phyloP scores from a whole-genome alignment of 2,113 vertebrate genomes.

The Octodon degus region DNA sequence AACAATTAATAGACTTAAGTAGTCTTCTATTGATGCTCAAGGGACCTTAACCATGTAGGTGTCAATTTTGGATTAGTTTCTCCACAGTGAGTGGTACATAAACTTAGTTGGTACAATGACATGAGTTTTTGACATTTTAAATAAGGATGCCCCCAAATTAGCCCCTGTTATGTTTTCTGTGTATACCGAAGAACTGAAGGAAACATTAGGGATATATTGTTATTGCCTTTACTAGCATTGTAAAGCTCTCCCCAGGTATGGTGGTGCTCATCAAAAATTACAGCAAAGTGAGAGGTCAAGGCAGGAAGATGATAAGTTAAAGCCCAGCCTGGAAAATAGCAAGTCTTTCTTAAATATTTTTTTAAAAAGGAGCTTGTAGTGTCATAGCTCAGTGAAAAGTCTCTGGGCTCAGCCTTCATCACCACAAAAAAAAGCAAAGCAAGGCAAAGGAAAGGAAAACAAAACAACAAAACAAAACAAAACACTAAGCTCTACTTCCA shows the following conservation, averaged over 20 bases:
- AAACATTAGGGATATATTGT: neutral
- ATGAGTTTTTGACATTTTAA: neutral
- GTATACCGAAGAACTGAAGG: neutral
- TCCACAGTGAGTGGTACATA: neutral
- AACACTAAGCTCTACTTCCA: neutral
- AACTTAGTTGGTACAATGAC: neutral
- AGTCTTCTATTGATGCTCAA: neutral
- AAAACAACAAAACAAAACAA: neutral
- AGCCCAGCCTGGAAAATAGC: neutral
- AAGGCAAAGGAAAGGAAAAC: neutral
- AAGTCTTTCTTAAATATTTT: neutral
- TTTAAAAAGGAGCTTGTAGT: neutral
- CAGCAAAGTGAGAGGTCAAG: neutral
- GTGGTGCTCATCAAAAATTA: neutral
- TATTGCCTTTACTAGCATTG: slow-evolving; percentile 9
- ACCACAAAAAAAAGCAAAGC: neutral
- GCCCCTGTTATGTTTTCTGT: neutral
- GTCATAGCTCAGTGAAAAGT: neutral
- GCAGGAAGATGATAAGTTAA: neutral
- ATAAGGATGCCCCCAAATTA: neutral
- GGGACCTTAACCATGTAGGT: neutral
- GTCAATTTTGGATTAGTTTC: neutral
- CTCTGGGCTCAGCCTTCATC: neutral
- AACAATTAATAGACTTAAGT: neutral
- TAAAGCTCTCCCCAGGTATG: neutral